Evolutionary conservation across 2,888 invertebrate genomes (phyloP), one percentile per base, ranked within the genome.

Genomic region (Temnothorax rugatulus): DNA sequence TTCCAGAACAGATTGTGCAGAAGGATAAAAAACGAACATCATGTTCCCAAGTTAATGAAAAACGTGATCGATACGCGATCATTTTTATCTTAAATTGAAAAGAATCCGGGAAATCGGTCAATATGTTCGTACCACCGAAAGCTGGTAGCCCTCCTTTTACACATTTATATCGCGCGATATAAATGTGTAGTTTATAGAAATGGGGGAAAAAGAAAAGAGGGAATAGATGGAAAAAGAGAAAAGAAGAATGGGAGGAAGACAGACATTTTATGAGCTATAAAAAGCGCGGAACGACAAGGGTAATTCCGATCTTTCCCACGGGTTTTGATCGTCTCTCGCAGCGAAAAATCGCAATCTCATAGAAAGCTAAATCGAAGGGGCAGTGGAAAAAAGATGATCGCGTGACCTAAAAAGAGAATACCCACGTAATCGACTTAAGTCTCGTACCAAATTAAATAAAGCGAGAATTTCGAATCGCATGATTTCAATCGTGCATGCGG

Each of bases 91-190:
- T 34, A 52, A 74, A 61, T 76, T 84, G 75, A 81, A 83, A 69
- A 82, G 76, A 76, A 79, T 75, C n/a, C 66, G 13, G 21, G 41
- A 81, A 82, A 89, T 85, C 82, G 77, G 83, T 84, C 83, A 77
- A 75, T 79, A 81, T 63, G 59, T 61, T 75, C 89, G 84, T 82
- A 82, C 84, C 82, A 79, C 76, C 82, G 81, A 71, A 69, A 50
- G 4, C 13, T 25, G 34, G 8, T 18, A 47, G 8, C 13, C 15
- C 50, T 29, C 8, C 63, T 50, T 47, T 76, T 54, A 38, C 34
- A 54, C 44, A 82, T 41, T 54, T 68, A 41, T 54, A 61, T 41
- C 7, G 50, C n/a, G 13, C 50, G 29, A n/a, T 44, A 18, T n/a
- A n/a, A n/a, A n/a, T n/a, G n/a, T 50, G 44, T 21, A 54, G 8